Conservation (phyloP, 2,113 vertebrate species). For the Bambusicola thoracicus region DNA sequence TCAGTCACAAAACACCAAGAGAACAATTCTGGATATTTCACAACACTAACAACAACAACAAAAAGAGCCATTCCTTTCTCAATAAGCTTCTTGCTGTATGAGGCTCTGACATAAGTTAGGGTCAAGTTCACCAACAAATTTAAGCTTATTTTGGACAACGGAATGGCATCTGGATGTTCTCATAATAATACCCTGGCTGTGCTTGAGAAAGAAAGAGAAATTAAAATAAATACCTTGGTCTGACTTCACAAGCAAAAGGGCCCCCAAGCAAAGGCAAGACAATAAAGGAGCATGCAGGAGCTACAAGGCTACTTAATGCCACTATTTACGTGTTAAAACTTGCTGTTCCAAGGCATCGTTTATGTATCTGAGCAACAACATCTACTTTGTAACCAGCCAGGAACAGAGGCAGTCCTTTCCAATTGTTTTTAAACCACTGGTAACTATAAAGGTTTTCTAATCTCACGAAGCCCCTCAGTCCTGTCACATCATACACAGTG, state of each 20-base stretch:
- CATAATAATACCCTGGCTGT: background rate
- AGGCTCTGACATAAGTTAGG: slow-evolving; percentile 35
- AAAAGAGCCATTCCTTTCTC: slow-evolving; percentile 37
- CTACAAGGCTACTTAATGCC: slow-evolving; percentile 16
- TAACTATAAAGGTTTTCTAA: slow-evolving; percentile 6
- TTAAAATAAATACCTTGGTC: background rate
- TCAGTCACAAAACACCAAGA: slow-evolving; percentile 62
- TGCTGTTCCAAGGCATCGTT: slow-evolving; percentile 40
- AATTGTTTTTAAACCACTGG: background rate
- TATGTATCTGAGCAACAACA: background rate
- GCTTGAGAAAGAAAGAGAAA: background rate
- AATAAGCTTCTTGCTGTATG: slow-evolving; percentile 30
- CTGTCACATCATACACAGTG: background rate
- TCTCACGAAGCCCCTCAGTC: background rate
- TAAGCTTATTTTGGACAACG: slow-evolving; percentile 47
- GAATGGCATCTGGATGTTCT: slow-evolving; percentile 36
- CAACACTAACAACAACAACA: slow-evolving; percentile 37
- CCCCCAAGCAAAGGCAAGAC: slow-evolving; percentile 3
- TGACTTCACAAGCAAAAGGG: slow-evolving; percentile 42
- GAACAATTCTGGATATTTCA: slow-evolving; percentile 66
- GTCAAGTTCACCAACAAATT: slow-evolving; percentile 27
- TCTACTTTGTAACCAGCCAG: background rate
- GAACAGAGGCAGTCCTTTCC: background rate
- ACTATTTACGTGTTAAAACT: slow-evolving; percentile 19
- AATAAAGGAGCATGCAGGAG: slow-evolving; percentile 44